Evolutionary conservation across 2,797 vertebrate genomes (phyloP).

Genomic region (Gymnodraco acuticeps): DNA sequence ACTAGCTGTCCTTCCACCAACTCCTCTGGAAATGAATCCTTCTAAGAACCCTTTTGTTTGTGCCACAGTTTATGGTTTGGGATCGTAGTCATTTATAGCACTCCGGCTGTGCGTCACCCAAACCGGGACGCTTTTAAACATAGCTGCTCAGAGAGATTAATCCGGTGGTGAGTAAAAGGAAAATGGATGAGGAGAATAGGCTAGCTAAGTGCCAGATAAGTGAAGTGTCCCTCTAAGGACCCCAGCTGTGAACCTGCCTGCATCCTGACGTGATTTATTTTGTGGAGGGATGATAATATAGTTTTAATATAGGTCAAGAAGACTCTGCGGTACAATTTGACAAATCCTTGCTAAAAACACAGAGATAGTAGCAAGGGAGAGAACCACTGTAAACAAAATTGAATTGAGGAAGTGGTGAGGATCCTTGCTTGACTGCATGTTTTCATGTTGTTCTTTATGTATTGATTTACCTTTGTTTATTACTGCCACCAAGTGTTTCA

Average conservation of each 20-base stretch:
- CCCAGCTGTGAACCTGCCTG: slow-evolving; percentile 52
- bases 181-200: slow-evolving; percentile 2
- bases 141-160: slow-evolving; percentile 57
- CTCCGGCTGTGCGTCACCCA: slow-evolving; percentile 44
- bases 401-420: slow-evolving; percentile 6
- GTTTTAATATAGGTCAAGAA: slow-evolving; percentile 42
- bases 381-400: slow-evolving; percentile 11
- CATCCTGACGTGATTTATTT: slow-evolving; percentile 53
- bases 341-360: slow-evolving; percentile 19
- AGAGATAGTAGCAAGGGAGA: neutral
- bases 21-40: slow-evolving; percentile 39
- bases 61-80: slow-evolving; percentile 37
- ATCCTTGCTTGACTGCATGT: neutral
- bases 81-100: slow-evolving; percentile 66
- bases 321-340: slow-evolving; percentile 22
- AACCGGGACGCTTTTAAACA: slow-evolving; percentile 58
- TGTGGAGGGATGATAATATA: slow-evolving; percentile 40
- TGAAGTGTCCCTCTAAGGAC: slow-evolving; percentile 45
- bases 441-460: no score
- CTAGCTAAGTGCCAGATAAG: slow-evolving; percentile 32
- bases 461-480: neutral
- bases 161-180: slow-evolving; percentile 34
- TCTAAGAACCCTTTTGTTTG: slow-evolving; percentile 47
- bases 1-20: slow-evolving; percentile 20
- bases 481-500: neutral